Evolutionary conservation across 2,113 vertebrate genomes (phyloP), one percentile per base, ranked within the genome.

Genomic region (Cyanocitta stelleri): DNA sequence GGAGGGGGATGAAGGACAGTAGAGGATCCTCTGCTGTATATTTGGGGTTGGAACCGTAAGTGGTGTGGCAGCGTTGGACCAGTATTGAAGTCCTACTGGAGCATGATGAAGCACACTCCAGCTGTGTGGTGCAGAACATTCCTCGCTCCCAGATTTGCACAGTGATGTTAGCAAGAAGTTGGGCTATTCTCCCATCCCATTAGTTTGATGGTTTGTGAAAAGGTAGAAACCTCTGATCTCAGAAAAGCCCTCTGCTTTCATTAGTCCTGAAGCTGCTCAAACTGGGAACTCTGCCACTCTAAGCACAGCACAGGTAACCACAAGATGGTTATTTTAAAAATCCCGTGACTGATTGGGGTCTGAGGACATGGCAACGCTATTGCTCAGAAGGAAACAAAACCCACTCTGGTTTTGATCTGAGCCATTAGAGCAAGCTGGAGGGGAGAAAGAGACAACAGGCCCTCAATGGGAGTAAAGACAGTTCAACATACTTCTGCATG

Each of bases 341-440:
- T 58, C 69, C 44, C 32, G 23, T 61, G 35, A 8, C 77, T 61
- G 54, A 12, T 10, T 69, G 26, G 51, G 13, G 7, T 71, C 62
- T 62, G 56, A 77, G n/a, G 11, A 62, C 17, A 51, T 1, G 0
- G 52, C 44, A 69, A 6, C 0, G 0, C 11, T 68, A 6, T 39
- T 68, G 58, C 54, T 76, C 14, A 69, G 44, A 72, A 68, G 17
- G 56, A 63, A 85, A 77, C 1, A 3, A 91, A 93, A 49, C 24
- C 55, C 26, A 22, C 11, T 15, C 24, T 49, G 19, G 8, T 66
- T n/a, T 44, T 74, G 27, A 46, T 58, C 48, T n/a, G 67, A 89
- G n/a, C 23, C 2, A 3, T 75, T 41, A 24, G 16, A 69, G 32
- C 29, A 43, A 56, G 35, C 43, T 6, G 6, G 55, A 87, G 61